These are phyloP conservation scores for Danionella dracula DNA, from an alignment of 2,797 vertebrate genomes.

Conservation along the genomic window DNA sequence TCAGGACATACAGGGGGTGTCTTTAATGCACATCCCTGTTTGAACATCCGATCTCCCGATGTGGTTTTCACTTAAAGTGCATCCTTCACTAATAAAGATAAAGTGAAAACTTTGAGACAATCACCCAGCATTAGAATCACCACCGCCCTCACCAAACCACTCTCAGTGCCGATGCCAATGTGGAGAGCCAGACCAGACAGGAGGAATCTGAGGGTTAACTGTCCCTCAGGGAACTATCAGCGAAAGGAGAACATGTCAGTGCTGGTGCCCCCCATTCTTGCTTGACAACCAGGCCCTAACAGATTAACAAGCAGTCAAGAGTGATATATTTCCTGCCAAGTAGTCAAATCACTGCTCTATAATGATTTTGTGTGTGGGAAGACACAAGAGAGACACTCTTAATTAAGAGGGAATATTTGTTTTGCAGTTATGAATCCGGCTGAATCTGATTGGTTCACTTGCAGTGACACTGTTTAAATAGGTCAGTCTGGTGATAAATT, in stretches of 20 bases:
- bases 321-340: conserved; percentile 52
- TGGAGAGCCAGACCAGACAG: conserved; percentile 48
- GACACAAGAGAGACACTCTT: conserved; percentile 56
- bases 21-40: conserved; percentile 69
- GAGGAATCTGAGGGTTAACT: conserved; percentile 66
- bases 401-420: conserved; percentile 77
- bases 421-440: conserved; percentile 56
- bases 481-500: conserved; percentile 32
- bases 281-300: conserved; percentile 65
- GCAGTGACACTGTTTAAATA: conserved; percentile 11
- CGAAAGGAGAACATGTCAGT: conserved; percentile 58
- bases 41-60: conserved; percentile 46
- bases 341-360: conserved; percentile 52
- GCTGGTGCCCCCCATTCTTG: conserved; percentile 60
- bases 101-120: conserved; percentile 70
- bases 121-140: conserved; percentile 74
- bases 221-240: conserved; percentile 69
- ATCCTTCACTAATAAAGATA: conserved; percentile 70
- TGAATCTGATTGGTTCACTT: conserved; percentile 3
- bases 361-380: conserved; percentile 34
- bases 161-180: conserved; percentile 51
- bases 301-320: conserved; percentile 67
- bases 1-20: conserved; percentile 59
- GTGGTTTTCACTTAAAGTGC: conserved; percentile 74
- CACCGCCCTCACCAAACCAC: conserved; percentile 33